Base-by-base conservation (phyloP, 2,888 invertebrate genomes). In the Cataglyphis cursor region DNA sequence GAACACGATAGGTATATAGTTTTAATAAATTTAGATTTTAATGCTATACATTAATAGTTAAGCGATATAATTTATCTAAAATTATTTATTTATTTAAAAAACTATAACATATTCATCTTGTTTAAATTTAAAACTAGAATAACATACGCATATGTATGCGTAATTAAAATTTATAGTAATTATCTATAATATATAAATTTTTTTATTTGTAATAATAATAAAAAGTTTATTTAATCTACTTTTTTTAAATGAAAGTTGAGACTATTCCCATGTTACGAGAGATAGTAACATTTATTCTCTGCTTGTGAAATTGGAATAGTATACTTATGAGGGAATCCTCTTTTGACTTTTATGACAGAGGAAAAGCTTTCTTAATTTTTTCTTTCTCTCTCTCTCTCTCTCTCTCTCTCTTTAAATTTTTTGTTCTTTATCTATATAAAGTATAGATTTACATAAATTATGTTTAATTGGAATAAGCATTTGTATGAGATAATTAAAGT, bases 301-400 rank as follows among this genome's bases (percentile, higher is more conserved):
- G 21, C 44, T 72, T 18, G 12, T 24, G 9, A 15, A 44, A 31
- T 10, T 57, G 28, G 57, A 72, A 76, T 54, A 44, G 72, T 72
- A 59, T 80, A 59, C 31, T 78, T 78, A 44, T 35, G 70, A 44
- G 41, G 59, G 41, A 59, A 78, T 72, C 12, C 78, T 72, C 72
- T 72, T 31, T 31, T 72, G 78, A 68, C 38, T 76, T 76, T 76
- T 76, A 76, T 76, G 76, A 68, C 68, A 54, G 76, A 76, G n/a
- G 38, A 54, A 57, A 38, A 76, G 72, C 72, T 80, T 44, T 44
- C 59, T 70, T 59, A 59, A 80, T 70, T 31, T 59, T 59, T 48
- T 24, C 15, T 35, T 21, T 41, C 51, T 48, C n/a, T 18, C 48
- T 54, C 62, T 76, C 21, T 65, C 24, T 24, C 15, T 35, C 31